Base-by-base conservation (phyloP, 2,113 vertebrate genomes). In the Chinchilla lanigera region DNA sequence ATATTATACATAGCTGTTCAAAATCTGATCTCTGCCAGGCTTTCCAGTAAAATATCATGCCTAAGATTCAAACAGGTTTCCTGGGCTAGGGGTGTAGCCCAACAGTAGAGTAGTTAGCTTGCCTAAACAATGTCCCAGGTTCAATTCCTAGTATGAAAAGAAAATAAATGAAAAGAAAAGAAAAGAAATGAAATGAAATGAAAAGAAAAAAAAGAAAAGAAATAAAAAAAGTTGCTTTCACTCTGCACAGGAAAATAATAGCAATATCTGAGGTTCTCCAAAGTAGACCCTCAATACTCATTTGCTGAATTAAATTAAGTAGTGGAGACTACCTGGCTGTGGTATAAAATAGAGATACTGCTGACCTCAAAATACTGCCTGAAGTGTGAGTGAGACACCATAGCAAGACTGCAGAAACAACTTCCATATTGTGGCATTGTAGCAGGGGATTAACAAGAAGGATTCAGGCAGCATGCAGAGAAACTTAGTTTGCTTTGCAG, bases 291-390 rank as follows among this genome's bases (percentile, higher is more conserved):
- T 71, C 17, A 93, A 41, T 71, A 17, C 16, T 58, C 30, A 20
- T 88, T 94, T 87, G 54, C 58, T 90, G 35, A 92, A 52, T 93
- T 86, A 77, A 82, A 92, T 81, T 95, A 71, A 92, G 50, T 58
- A 94, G 19, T 60, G 94, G 94, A 85, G 13, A 2, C 1, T 90
- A 67, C 30, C 47, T 61, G 12, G 1, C 35, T 52, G 10, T 87
- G 2, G 13, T 60, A 82, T 69, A 26, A 90, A 12, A 35, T 63
- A 0, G 9, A 16, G 20, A 47, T 3, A 87, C 28, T 90, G 7
- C 19, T 81, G 41, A 75, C 10, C n/a, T 92, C 11, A 69, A 69
- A 20, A 4, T 26, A 75, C 86, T 60, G 26, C 13, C 26, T 96
- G 28, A 6, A 85, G 33, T 94, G 38, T 95, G 56, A 89, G 7